Base-by-base conservation (phyloP, 2,888 invertebrate genomes). In the Lithophane semibrunnea region DNA sequence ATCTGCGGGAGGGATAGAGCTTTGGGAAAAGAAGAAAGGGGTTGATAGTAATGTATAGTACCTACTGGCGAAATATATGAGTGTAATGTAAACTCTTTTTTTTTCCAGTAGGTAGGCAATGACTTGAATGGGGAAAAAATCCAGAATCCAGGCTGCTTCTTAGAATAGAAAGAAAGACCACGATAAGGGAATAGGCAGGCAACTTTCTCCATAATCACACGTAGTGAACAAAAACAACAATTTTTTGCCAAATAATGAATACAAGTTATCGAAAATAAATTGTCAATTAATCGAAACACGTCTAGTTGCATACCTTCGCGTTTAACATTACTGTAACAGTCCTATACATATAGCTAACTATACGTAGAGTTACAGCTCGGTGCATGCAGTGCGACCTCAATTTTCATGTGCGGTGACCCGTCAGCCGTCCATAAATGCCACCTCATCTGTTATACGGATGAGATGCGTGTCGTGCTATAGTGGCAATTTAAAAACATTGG, bases 401-500 rank as follows among this genome's bases (percentile, higher is more conserved):
- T 94, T 93, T 92, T 89, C 88, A 87, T 94, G 94, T 91, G 91
- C 94, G 88, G 87, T 94, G 94, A 94, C 92, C 94, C 92, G 92
- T 84, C 88, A 84, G 80, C 68, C 72, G 72, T 74, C 73, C 75
- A 77, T 82, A 79, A 86, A 87, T 86, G 89, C 89, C 84, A 90
- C 85, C 84, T 88, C 87, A 88, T 86, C 82, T 82, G 76, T 69
- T 70, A 69, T 58, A 76, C 74, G 58, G 58, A 42, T 65, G 73
- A 76, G 69, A 82, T 79, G 79, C 67, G 68, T 75, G 61, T 69
- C 63, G 66, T 73, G 63, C 73, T 60, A 52, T 77, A 63, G n/a
- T 54, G 66, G 52, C 70, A 75, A 82, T 82, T 87, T 71, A 82
- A 82, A 83, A 79, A 82, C 24, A 70, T 85, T 81, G 49, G 63